These are phyloP conservation scores for Tychaedon coryphoeus DNA, from an alignment of 2,113 vertebrate species.

Conservation along the genomic window DNA sequence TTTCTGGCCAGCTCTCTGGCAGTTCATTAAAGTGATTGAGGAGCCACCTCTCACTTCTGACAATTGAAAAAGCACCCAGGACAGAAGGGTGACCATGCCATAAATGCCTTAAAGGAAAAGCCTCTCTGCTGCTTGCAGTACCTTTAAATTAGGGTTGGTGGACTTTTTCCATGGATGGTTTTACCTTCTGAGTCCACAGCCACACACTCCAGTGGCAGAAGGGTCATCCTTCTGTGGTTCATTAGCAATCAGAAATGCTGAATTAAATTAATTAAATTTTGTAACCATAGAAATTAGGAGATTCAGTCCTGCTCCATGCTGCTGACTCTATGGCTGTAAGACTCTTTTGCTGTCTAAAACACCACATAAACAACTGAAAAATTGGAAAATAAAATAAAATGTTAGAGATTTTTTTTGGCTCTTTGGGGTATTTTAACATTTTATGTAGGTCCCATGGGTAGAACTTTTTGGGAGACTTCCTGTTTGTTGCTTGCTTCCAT, in stretches of 20 bases:
- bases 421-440: neutral
- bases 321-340: neutral
- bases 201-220: neutral
- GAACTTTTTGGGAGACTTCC: neutral
- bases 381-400: neutral
- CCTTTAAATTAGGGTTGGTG: neutral
- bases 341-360: neutral
- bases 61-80: neutral
- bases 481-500: neutral
- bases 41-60: neutral
- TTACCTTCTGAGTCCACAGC: neutral
- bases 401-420: neutral
- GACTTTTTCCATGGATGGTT: neutral
- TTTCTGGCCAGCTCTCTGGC: conserved; percentile 11
- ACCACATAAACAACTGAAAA: neutral
- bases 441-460: neutral
- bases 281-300: neutral
- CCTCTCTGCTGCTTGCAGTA: neutral
- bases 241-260: neutral
- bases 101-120: neutral
- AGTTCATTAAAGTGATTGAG: conserved; percentile 20
- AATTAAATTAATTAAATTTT: too few relatives aligned
- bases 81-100: neutral
- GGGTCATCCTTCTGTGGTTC: neutral
- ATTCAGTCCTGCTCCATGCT: neutral